Base-by-base conservation (phyloP, 2,113 vertebrate genomes). In the Bombycilla garrulus region DNA sequence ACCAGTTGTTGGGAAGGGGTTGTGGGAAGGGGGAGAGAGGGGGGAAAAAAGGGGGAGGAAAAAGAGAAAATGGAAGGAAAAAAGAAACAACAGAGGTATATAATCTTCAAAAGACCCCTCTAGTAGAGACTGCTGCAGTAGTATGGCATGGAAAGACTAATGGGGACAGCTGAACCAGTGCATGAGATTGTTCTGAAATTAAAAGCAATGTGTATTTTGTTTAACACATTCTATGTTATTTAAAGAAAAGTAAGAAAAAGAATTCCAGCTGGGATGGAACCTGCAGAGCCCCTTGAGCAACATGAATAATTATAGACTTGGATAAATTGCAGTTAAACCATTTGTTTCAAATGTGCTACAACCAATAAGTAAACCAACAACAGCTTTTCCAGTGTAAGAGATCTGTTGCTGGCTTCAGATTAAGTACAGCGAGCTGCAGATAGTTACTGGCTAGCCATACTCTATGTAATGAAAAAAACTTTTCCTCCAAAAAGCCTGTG, bases 311-410 rank as follows among this genome's bases (percentile, higher is more conserved):
- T 73, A 72, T 20, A 78, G 74, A 78, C 56, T 88, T 86, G 61
- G 44, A 91, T 57, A 97, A 93, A 77, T 50, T 91, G 42, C 91
- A 90, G 42, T 72, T 96, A 92, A 97, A 85, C 23, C n/a, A 93
- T 92, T 97, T 95, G 72, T 90, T 94, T 96, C 71, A 88, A 83
- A 90, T 61, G 69, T 93, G 64, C 13, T 92, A 74, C 57, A 92
- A 81, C 61, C 72, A 95, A 83, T 86, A 96, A 83, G 79, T 91
- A 93, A 92, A 94, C 45, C 57, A 93, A 53, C 64, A 95, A 94
- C 82, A 81, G 48, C 36, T 64, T 71, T 90, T 91, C 38, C 48
- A 67, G 36, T 47, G 19, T 67, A 67, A 88, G 42, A 92, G 58
- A 86, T 64, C 65, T 88, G 72, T 56, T 86, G 31, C 44, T 95